A percentile compares a stretch with the other conserved stretches of the same genome.
phyloP scores from a whole-genome alignment of 2,888 invertebrate species.

The Lymantria dispar region DNA sequence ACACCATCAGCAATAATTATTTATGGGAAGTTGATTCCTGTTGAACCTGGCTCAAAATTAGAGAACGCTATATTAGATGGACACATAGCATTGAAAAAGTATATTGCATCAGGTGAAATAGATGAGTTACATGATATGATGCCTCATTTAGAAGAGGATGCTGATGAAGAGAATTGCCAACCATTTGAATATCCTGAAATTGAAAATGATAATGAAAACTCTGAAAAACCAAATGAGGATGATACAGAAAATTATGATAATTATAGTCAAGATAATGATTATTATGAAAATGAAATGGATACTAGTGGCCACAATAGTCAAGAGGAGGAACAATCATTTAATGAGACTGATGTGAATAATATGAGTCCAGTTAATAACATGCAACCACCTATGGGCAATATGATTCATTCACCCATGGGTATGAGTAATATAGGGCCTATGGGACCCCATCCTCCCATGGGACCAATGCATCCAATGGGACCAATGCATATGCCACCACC shows the following conservation, averaged over 20 bases:
- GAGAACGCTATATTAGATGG: slow-evolving; percentile 90
- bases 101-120: slow-evolving; percentile 90
- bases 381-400: slow-evolving; percentile 40
- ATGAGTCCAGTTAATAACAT: slow-evolving; percentile 39
- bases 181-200: slow-evolving; percentile 72
- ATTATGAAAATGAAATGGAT: slow-evolving; percentile 69
- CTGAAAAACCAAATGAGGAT: slow-evolving; percentile 34
- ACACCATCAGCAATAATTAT: slow-evolving; percentile 91
- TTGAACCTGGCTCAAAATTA: slow-evolving; percentile 89
- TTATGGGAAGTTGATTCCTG: slow-evolving; percentile 91
- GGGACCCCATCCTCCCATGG: slow-evolving; percentile 37
- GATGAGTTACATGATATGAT: slow-evolving; percentile 91
- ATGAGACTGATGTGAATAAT: slow-evolving; percentile 55
- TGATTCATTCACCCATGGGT: slow-evolving; percentile 40
- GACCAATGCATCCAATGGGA: slow-evolving; percentile 28
- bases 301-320: slow-evolving; percentile 65
- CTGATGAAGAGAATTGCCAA: slow-evolving; percentile 71
- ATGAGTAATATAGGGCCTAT: slow-evolving; percentile 39
- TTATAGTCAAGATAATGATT: slow-evolving; percentile 61
- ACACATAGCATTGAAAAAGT: slow-evolving; percentile 88
- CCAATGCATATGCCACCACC: slow-evolving; percentile 39
- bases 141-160: slow-evolving; percentile 85
- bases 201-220: slow-evolving; percentile 47
- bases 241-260: slow-evolving; percentile 51
- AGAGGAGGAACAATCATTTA: slow-evolving; percentile 59